Conservation (phyloP, 2,113 vertebrate genomes). For the Plestiodon gilberti region DNA sequence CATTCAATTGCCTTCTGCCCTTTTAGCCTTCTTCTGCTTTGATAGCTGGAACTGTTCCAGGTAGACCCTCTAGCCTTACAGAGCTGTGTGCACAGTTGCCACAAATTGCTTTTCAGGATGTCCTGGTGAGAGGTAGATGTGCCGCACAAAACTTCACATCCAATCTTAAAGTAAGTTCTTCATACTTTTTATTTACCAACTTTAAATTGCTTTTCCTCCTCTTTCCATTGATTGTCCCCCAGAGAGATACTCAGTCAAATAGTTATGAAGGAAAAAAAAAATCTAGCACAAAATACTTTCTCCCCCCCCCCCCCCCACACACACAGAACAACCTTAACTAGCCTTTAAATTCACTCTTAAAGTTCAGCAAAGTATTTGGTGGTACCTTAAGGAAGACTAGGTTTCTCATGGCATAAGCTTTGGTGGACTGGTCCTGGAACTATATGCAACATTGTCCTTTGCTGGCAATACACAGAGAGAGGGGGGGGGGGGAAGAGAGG, state of each 20-base stretch:
- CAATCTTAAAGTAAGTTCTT: conserved; percentile 43
- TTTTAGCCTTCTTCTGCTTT: conserved; percentile 62
- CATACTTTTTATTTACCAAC: conserved; percentile 53
- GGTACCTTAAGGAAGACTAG: background rate
- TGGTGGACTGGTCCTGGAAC: background rate
- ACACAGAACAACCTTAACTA: conserved; percentile 22
- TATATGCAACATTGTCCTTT: background rate
- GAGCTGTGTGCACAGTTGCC: conserved; percentile 50
- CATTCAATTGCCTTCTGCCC: conserved; percentile 45
- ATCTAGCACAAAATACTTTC: conserved; percentile 31
- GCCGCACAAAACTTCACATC: conserved; percentile 49
- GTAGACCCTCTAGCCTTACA: conserved; percentile 47
- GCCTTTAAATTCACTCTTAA: conserved; percentile 32
- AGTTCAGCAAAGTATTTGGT: conserved; percentile 1
- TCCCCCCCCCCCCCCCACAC: background rate
- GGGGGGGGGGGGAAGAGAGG: background rate
- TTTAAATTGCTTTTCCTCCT: conserved; percentile 58
- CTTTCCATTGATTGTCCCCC: conserved; percentile 50
- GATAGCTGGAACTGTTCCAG: conserved; percentile 50
- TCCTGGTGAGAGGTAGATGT: conserved; percentile 54
- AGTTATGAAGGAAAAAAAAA: conserved; percentile 32
- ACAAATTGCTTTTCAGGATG: conserved; percentile 69
- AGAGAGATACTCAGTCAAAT: conserved; percentile 37
- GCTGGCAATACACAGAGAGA: background rate
- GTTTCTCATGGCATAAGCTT: background rate